Conservation (phyloP, 1,140 invertebrate genomes). For the Aphelenchoides besseyi region DNA sequence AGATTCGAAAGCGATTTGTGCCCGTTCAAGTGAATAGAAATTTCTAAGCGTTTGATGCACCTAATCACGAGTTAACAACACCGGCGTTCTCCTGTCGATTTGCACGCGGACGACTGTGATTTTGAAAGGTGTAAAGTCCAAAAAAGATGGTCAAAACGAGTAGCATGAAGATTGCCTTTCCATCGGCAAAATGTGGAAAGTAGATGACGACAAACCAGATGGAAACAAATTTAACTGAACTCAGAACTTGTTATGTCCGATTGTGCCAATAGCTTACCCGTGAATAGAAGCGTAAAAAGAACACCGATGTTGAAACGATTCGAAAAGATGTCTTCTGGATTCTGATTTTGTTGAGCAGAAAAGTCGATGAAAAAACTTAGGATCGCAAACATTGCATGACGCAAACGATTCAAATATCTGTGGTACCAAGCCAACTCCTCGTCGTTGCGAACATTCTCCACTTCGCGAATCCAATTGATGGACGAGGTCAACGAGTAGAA, state of each 20-base stretch:
- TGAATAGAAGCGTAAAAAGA: constrained; percentile 27
- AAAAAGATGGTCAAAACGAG: constrained; percentile 13
- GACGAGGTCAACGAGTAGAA: constrained; percentile 20
- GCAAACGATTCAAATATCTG: constrained; percentile 20
- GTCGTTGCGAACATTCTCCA: constrained; percentile 15
- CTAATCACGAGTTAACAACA: not conserved
- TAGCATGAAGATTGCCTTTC: constrained; percentile 5
- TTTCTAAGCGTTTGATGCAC: not conserved
- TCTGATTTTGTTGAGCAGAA: constrained; percentile 22
- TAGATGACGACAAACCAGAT: constrained; percentile 10
- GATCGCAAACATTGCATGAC: constrained; percentile 20
- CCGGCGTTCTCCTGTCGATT: not conserved
- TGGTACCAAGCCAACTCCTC: not conserved
- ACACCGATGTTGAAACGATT: constrained; percentile 32
- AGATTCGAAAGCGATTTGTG: not conserved
- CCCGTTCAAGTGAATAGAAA: not conserved
- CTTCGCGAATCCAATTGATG: constrained; percentile 21
- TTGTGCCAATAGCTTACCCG: constrained; percentile 21
- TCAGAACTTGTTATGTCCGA: not conserved
- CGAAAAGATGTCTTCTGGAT: constrained; percentile 25
- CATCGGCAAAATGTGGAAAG: constrained; percentile 9
- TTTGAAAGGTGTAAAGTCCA: constrained; percentile 18
- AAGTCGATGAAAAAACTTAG: constrained; percentile 27
- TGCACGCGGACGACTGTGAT: constrained; percentile 10
- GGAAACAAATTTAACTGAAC: not conserved